Evolutionary conservation across 1,140 invertebrate species (phyloP), one percentile per base, ranked within the genome.

Genomic region (Pomacea maculata): DNA sequence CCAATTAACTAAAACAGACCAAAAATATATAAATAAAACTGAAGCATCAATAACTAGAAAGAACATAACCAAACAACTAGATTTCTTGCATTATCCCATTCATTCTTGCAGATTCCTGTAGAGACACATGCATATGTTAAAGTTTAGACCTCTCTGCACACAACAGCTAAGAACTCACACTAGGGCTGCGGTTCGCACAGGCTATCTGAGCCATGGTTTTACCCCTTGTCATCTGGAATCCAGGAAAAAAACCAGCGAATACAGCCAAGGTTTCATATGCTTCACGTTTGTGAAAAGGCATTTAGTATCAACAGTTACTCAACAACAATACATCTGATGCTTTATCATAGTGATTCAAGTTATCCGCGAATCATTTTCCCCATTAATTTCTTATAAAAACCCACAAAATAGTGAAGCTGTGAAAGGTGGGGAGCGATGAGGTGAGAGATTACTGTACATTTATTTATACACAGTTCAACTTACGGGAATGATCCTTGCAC

Each of bases 181-280:
- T 80, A 52, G 70, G 61, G 45, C 68, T 70, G 19, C 52, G 29
- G 61, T 57, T 57, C 10, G 75, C 70, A 74, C 81, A 77, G 17
- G 87, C 87, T 57, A 86, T 85, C 75, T 88, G 82, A 71, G 80
- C 83, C 19, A 88, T 81, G 8, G 86, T 83, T 81, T 86, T 87
- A 19, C 86, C 87, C 80, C 87, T 75, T 14, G 86, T 83, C 25
- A 87, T 83, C 87, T 88, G 79, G 21, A 80, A 83, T 65, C 54
- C 75, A 68, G 83, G 67, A 45, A 72, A 65, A 71, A 34, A 52
- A 1, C 29, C 61, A 29, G 45, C 52, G 9, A 45, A 61, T 63
- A 74, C 19, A 78, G 57, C 67, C 29, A 65, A 14, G 15, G 1
- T 34, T 70, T 5, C 68, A 70, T 14, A 21, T 45, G 21, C 21